Base-by-base conservation (phyloP, 2,797 vertebrate genomes). In the Rhynchotus rufescens region DNA sequence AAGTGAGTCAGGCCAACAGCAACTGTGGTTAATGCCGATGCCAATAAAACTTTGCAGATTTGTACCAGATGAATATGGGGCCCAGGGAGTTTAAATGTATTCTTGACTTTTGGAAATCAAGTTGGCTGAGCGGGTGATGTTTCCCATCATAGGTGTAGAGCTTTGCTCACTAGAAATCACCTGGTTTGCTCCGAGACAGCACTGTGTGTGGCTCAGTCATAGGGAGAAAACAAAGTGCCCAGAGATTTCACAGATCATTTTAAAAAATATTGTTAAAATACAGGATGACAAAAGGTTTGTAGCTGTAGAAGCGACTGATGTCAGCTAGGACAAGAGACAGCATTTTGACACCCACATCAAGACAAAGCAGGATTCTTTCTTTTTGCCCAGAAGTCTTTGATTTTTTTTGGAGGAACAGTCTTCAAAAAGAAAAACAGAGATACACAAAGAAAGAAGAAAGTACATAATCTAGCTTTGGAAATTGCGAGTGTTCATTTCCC, bases 401-500 rank as follows among this genome's bases (percentile, higher is more conserved):
- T 77, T 38, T 49, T 40, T 36, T 40, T 40, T 69, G 69, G 36
- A 81, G 72, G 87, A 91, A 65, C 42, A 78, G 90, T 57, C 66
- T 91, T 93, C 80, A 67, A 89, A 80, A 95, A 85, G 56, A 76
- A 90, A 66, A 86, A 73, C 67, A 23, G 80, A 78, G 61, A 82
- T 42, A 25, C 7, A 42, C 57, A 30, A 76, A 86, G 28, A 51
- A 66, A 89, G n/a, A 62, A 45, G 57, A 76, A 81, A 94, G 81
- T 86, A 52, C 68, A 85, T 84, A 19, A 89, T 83, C 69, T 92
- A 84, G 79, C 82, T 66, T 51, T 94, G 97, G 97, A 97, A 97
- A 96, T 81, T 78, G 82, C 96, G 96, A 96, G 88, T 96, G 91
- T 92, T 96, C 32, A 2, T 96, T 96, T 92, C 84, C 47, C 75